Evolutionary conservation across 2,888 invertebrate species (phyloP).

Genomic region (Orthonevra nobilis): DNA sequence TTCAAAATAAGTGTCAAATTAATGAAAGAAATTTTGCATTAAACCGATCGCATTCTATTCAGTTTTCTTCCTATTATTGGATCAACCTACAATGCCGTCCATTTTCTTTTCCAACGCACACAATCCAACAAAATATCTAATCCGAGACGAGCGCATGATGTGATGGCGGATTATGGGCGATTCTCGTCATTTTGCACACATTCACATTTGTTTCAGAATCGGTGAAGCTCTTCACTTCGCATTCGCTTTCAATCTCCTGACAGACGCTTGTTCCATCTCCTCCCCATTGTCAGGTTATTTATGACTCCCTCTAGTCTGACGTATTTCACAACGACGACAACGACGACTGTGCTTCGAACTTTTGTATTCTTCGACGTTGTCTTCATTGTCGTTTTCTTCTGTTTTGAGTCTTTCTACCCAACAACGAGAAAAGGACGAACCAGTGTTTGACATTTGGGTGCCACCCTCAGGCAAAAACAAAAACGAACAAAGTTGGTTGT

Average conservation of each 20-base stretch:
- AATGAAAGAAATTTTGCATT: no score
- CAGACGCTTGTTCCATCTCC: conserved; percentile 21
- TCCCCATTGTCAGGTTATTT: conserved; percentile 45
- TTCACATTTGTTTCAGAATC: neutral
- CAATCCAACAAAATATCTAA: no score
- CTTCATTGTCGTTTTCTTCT: conserved; percentile 18
- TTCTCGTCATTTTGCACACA: conserved; percentile 22
- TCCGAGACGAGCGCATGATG: conserved; percentile 41
- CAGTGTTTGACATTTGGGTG: conserved; percentile 69
- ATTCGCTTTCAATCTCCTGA: conserved; percentile 52
- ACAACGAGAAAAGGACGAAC: conserved; percentile 60
- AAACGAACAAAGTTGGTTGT: conserved; percentile 49
- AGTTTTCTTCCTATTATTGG: no score
- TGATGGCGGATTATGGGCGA: conserved; percentile 32
- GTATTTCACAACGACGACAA: conserved; percentile 55
- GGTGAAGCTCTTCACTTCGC: conserved; percentile 39
- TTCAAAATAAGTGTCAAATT: no score
- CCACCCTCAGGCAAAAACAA: conserved; percentile 61
- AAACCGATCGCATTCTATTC: no score
- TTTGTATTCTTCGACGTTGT: neutral
- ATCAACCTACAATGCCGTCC: no score
- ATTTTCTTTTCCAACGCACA: no score
- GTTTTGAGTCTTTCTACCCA: neutral
- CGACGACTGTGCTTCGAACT: no score
- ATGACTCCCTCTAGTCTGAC: conserved; percentile 67